Percentiles rank a stretch among this genome's conserved stretches.
These are phyloP conservation scores for Botrylloides violaceus DNA, from an alignment of 23 tunicate genomes.

Conservation along the genomic window DNA sequence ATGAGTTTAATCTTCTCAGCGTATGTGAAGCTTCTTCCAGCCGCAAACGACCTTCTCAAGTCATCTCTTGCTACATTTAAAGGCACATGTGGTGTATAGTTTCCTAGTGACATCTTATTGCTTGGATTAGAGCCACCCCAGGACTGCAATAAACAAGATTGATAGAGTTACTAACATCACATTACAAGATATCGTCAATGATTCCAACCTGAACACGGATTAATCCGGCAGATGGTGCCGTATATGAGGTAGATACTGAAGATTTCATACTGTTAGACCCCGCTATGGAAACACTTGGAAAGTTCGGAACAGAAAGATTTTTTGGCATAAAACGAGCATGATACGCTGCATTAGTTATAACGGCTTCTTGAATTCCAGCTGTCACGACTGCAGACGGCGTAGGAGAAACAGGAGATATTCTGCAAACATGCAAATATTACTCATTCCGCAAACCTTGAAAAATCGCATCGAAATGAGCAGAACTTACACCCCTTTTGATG, in stretches of 20 bases:
- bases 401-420: neutral
- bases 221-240: neutral
- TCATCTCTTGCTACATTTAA: constrained; percentile 5
- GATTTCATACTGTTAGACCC: neutral
- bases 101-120: neutral
- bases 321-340: constrained; percentile 19
- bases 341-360: constrained; percentile 10
- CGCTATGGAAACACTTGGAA: neutral
- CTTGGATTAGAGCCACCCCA: constrained; percentile 32
- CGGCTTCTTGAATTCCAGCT: constrained; percentile 1
- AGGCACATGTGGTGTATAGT: constrained; percentile 8
- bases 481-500: constrained; percentile 75
- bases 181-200: too few species aligned
- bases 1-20: constrained; percentile 88
- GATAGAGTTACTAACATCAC: too few species aligned
- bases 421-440: neutral
- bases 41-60: constrained; percentile 3
- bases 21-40: constrained; percentile 81
- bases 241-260: neutral
- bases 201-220: constrained; percentile 15
- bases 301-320: constrained; percentile 15
- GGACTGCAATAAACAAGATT: constrained; percentile 35
- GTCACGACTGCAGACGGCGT: neutral
- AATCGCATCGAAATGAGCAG: neutral
- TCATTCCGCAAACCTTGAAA: neutral